Evolutionary conservation across 2,888 invertebrate genomes (phyloP), one percentile per base, ranked within the genome.

Genomic region (Agrotis ipsilon): DNA sequence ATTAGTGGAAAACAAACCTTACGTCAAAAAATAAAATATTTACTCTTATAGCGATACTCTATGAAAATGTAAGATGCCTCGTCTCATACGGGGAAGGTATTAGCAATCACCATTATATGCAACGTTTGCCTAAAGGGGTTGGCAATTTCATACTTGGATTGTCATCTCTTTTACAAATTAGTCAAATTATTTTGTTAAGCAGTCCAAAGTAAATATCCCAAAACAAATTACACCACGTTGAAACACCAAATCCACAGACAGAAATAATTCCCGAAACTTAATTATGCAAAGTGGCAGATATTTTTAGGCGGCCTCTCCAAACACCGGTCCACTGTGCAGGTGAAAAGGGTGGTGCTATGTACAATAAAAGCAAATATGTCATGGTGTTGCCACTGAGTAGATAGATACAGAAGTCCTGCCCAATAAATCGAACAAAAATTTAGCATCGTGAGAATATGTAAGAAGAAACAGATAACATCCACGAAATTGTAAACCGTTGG

Each of bases 331-430:
- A 48, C 51, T 52, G 51, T 73, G 68, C 80, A 80, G 78, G 74
- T 86, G 74, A 80, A 83, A 83, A 74, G 80, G 78, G 68, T 72
- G 72, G 64, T 71, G 64, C 51, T 58, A 68, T 21, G 55, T 70
- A 72, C 78, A 84, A 84, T 84, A 80, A 83, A 80, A 84, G 68
- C 75, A 80, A 80, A 80, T 68, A 70, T 75, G 82, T 79, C 78
- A 77, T 67, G 21, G 69, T 78, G 67, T 39, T 69, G 16, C 24
- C 54, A 71, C 27, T 43, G 14, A 54, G 13, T n/a, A 63, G 3
- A 54, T 21, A 43, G 0, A 0, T 16, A 21, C 70, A 71, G 48
- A 72, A 54, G n/a, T 1, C 6, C 7, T 0, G 11, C 3, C 45
- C 14, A 3, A 21, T 13, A 9, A 6, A 11, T 11, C 2, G 1